phyloP scores from a whole-genome alignment of 2,113 vertebrate species.

The Dromas ardeola region DNA sequence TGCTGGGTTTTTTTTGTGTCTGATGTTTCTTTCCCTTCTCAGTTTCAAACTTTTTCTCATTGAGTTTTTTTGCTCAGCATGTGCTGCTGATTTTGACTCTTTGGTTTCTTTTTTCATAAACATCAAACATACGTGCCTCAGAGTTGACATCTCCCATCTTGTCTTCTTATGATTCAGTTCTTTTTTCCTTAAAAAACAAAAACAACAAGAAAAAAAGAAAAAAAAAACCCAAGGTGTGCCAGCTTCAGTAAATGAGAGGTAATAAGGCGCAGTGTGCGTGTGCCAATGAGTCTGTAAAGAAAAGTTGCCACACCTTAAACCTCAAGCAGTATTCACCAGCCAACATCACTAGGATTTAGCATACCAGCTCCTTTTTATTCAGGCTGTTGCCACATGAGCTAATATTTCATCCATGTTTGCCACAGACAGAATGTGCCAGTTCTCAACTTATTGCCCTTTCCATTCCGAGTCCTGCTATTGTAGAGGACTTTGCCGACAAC shows the following conservation, averaged over 20 bases:
- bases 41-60: not conserved
- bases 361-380: not conserved
- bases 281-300: slow-evolving; percentile 14
- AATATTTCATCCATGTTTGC: not conserved
- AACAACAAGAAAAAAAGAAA: not conserved
- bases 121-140: not conserved
- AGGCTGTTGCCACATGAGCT: not conserved
- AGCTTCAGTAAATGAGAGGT: not conserved
- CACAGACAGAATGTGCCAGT: not conserved
- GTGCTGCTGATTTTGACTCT: not conserved
- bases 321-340: slow-evolving; percentile 1
- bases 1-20: not conserved
- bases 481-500: not conserved
- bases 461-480: not conserved
- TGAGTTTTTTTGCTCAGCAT: not conserved
- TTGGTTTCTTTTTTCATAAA: not conserved
- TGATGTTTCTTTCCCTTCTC: not conserved
- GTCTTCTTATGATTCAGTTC: slow-evolving; percentile 1
- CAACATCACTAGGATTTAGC: not conserved
- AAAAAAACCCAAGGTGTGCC: not conserved
- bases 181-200: not conserved
- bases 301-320: slow-evolving; percentile 18
- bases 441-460: not conserved
- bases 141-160: not conserved
- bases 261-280: not conserved